Evolutionary conservation across 2,113 vertebrate genomes (phyloP).

Genomic region (Melanerpes formicivorus): DNA sequence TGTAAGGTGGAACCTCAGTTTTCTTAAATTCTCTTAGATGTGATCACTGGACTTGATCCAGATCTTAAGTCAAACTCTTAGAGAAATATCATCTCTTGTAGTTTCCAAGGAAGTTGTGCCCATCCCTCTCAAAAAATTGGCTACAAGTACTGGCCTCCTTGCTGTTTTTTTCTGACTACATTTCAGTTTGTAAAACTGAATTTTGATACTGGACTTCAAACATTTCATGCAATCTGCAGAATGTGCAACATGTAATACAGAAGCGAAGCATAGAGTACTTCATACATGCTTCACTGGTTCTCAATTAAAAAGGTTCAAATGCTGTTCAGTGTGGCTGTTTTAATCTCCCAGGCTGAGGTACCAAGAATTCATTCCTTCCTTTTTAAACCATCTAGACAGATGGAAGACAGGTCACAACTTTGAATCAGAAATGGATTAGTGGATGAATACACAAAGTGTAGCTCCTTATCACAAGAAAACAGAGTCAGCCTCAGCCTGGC

Average conservation of each 20-base stretch:
- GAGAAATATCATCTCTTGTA: accelerated
- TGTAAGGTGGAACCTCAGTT: neutral
- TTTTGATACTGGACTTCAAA: neutral
- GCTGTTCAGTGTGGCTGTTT: conserved; percentile 1
- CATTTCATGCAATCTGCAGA: neutral
- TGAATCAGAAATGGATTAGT: conserved; percentile 29
- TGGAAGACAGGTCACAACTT: neutral
- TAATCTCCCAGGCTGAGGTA: conserved; percentile 29
- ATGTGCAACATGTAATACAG: neutral
- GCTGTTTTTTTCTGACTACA: neutral
- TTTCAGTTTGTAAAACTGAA: neutral
- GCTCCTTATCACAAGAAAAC: conserved; percentile 44
- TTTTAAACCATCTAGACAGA: conserved; percentile 28
- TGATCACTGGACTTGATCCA: neutral
- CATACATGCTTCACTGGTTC: conserved; percentile 24
- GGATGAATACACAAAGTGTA: neutral
- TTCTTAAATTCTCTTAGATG: neutral
- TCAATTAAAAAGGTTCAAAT: conserved; percentile 43
- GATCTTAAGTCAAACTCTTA: neutral
- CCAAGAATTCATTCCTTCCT: neutral
- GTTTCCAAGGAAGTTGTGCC: neutral
- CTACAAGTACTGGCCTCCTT: neutral
- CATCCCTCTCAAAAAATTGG: neutral
- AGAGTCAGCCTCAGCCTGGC: conserved; percentile 4
- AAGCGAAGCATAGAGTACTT: neutral